phyloP scores from a whole-genome alignment of 2,888 invertebrate species.

The Empis stercorea region DNA sequence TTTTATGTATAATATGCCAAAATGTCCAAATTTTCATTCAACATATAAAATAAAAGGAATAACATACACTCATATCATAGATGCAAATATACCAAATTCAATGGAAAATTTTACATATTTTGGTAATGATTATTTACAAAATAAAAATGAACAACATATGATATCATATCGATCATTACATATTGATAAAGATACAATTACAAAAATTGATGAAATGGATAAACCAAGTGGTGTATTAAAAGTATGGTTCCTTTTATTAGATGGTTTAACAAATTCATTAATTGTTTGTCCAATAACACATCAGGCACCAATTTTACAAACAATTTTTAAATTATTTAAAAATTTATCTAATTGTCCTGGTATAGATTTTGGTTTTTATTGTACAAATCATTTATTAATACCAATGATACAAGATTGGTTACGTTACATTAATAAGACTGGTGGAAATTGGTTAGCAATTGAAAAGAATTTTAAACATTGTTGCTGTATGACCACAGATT shows the following conservation, averaged over 20 bases:
- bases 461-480: conserved; percentile 91
- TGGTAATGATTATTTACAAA: conserved; percentile 45
- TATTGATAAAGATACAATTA: conserved; percentile 37
- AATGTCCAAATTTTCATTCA: conserved; percentile 84
- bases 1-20: conserved; percentile 90
- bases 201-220: conserved; percentile 46
- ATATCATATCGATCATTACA: conserved; percentile 37
- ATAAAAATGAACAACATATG: conserved; percentile 50
- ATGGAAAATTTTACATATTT: conserved; percentile 56
- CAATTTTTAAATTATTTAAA: conserved; percentile 69
- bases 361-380: conserved; percentile 78
- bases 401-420: conserved; percentile 93
- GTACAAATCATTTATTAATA: conserved; percentile 79
- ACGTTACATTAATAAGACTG: conserved; percentile 57
- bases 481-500: conserved; percentile 82
- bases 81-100: conserved; percentile 66
- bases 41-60: conserved; percentile 72
- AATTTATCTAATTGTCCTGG: conserved; percentile 71
- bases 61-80: conserved; percentile 65
- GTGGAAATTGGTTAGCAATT: conserved; percentile 58
- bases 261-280: conserved; percentile 69
- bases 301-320: conserved; percentile 76
- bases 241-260: conserved; percentile 81
- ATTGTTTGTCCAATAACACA: conserved; percentile 80
- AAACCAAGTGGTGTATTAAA: conserved; percentile 72